Evolutionary conservation across 2,797 vertebrate genomes (phyloP), one percentile per base, ranked within the genome.

Genomic region (Betta splendens): DNA sequence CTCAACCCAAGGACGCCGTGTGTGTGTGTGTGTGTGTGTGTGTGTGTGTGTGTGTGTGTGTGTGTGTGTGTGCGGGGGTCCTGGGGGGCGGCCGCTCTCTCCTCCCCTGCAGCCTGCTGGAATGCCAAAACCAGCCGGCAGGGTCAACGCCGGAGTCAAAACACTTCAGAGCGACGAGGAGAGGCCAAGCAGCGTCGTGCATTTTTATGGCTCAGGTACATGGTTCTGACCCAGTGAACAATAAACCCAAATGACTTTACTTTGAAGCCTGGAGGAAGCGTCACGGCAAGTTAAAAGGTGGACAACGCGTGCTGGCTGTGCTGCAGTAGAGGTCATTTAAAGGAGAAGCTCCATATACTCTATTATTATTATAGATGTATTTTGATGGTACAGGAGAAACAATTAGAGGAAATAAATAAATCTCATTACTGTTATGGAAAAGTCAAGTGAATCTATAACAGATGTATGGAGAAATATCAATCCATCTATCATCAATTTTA

Each of bases 101-200:
- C 77, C 80, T 81, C 75, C 85, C 78, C 66, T 85, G 81, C 86
- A 87, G 84, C 87, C 87, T 75, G 91, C 87, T 86, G 86, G 85
- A 92, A 91, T 90, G 85, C 91, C 89, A 90, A 87, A 91, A 92
- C 72, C 91, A 92, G 87, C 87, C 88, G 88, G 89, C 86, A 77
- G 87, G 92, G 91, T 92, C 91, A 91, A 64, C 46, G 48, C 65
- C 44, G 69, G 77, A 85, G 79, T 88, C 85, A 85, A 77, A 86
- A 78, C 84, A 80, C 89, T 86, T 87, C 47, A 91, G 88, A 62
- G 59, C 65, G 85, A 91, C 89, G 87, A 69, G 85, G 66, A 84
- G 73, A 87, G 80, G 82, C 88, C 80, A 60, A 60, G 74, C 68
- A 16, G 69, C 17, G 77, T 39, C 11, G 18, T 85, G 85, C 82